Base-by-base conservation (phyloP, 2,113 vertebrate genomes). In the Lagopus muta region DNA sequence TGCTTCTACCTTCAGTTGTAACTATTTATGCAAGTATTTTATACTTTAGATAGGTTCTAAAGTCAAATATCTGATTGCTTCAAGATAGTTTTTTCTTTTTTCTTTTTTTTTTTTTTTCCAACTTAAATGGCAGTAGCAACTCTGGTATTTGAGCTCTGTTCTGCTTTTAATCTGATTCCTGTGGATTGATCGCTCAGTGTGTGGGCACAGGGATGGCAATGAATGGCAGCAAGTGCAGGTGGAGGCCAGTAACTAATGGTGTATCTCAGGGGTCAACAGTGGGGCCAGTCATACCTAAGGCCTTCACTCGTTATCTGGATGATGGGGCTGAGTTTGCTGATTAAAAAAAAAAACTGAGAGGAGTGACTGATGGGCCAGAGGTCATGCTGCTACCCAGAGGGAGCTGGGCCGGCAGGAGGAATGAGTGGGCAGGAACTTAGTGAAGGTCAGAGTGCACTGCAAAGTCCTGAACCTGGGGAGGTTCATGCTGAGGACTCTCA, bases 121-220 rank as follows among this genome's bases (percentile, higher is more conserved):
- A 78, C 10, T 55, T 76, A 25, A 67, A 40, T 20, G 3, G 60
- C 57, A 66, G 20, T 11, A 40, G 4, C 47, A 47, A 42, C 7
- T 21, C 28, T 75, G 32, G 13, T 42, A 8, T 28, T 89, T 60
- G 43, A 42, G 10, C 16, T 72, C 54, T 55, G 54, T 55, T 55
- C 28, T 18, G 3, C 54, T 18, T 55, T 18, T 15, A 55, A 16
- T 55, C 54, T 10, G 17, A 17, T 32, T 55, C 17, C 25, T 52
- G 24, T 42, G 54, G 4, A 13, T 55, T n/a, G 52, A 54, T 48
- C 43, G 22, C 34, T 47, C 22, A 67, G 2, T 10, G 58, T 58
- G 47, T 2, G 0, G 24, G 10, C 6, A 6, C 20, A 74, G 30
- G 38, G 17, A 2, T 7, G 34, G 15, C 32, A 36, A 8, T 18